Evolutionary conservation across 2,888 invertebrate species (phyloP), one percentile per base, ranked within the genome.

Genomic region (Esperia sulphurella): DNA sequence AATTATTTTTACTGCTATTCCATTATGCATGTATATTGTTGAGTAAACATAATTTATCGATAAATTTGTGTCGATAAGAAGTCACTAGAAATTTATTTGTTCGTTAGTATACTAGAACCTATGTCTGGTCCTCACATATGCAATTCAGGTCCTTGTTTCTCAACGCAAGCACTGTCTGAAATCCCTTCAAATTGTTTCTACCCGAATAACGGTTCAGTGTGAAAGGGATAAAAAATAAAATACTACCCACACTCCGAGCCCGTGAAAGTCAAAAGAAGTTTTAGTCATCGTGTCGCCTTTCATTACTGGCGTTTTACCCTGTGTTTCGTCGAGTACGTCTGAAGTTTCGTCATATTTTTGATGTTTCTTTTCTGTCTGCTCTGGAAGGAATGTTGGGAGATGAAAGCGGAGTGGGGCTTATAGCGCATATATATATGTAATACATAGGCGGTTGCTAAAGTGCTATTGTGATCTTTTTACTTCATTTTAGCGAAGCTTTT

Each of bases 261-360:
- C 31, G n/a, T 3, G 30, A 37, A 14, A 37, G 12, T 44, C n/a
- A 44, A 44, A 44, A 37, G 38, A 45, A 43, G 42, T 38, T 45
- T 42, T 44, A 28, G 43, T 40, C 43, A 10, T 37, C 29, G 7
- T 45, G 44, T 40, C 49, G 51, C 47, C 45, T 50, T 48, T 37
- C 49, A 44, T 41, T 50, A 46, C 42, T 40, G 43, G 28, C 14
- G 46, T 46, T 52, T 49, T 52, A 40, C 41, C 47, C 46, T 52
- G 46, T 52, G 49, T 52, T 49, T 37, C 40, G 37, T 42, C 38
- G 44, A 37, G 45, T 43, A 41, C 31, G 52, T 46, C 49, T 52
- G 52, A 50, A 49, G 49, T 52, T 48, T 42, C 47, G 45, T 50
- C 49, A 49, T 43, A 46, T 44, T 52, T 46, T 47, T 42, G 49